Evolutionary conservation across 2,888 invertebrate genomes (phyloP), one percentile per base, ranked within the genome.

Genomic region (Apamea monoglypha): DNA sequence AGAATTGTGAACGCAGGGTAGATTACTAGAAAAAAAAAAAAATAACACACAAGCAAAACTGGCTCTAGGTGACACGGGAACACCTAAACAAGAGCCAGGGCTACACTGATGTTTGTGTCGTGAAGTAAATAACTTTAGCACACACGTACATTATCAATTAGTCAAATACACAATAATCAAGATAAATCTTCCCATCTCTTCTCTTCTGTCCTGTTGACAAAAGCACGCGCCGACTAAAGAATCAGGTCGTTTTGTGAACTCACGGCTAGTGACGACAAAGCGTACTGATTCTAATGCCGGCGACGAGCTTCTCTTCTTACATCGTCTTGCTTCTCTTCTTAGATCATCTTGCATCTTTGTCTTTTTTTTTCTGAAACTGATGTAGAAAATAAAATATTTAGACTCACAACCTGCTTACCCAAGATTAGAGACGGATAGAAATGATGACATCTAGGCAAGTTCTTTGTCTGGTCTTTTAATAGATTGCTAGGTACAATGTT

Each of bases 181-280:
- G 21, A 4, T 7, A 3, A 44, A 63, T 81, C 61, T 82, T 85
- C 67, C 53, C 32, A 77, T 64, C 36, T 82, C 44, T 75, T 76
- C 61, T 69, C 5, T 69, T 29, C 68, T 86, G 76, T 78, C 70
- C 61, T 68, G 79, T 63, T 83, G 83, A 50, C 32, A 50, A 75
- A 40, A 74, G 86, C 91, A 89, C 79, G 76, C 90, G 84, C 90
- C 92, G 87, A 91, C 92, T 92, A 90, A 93, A 95, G 95, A 95
- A 95, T 94, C 94, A 93, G 94, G 91, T 93, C 94, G 95, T 95
- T 95, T 95, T 95, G 95, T 95, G 94, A 94, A 92, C 92, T 92
- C 94, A 93, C 94, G 85, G 87, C 85, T 90, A 87, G 93, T 94
- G 94, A 95, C 94, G 93, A 95, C 95, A 95, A 95, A 95, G 94